These are phyloP conservation scores for Syngnathoides biaculeatus DNA, from an alignment of 2,113 vertebrate genomes.

Conservation along the genomic window DNA sequence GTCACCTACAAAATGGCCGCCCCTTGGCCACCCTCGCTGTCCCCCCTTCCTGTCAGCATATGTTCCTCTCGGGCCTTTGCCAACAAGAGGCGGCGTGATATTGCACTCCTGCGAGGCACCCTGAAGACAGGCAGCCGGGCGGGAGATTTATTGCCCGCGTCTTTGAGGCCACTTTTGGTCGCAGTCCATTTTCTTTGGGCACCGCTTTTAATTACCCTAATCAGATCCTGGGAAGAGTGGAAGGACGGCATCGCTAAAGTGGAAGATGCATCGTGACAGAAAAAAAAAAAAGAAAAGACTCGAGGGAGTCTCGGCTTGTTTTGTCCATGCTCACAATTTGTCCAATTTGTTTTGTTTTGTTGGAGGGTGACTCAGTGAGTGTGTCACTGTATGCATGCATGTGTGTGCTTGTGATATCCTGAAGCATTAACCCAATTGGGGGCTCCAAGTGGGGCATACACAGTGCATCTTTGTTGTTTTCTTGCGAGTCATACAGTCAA, in stretches of 20 bases:
- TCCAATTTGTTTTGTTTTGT: conserved; percentile 44
- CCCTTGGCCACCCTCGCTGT: conserved; percentile 52
- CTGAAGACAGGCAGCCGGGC: conserved; percentile 45
- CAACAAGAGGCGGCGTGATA: conserved; percentile 60
- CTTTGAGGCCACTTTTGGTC: conserved; percentile 51
- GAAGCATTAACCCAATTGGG: conserved; percentile 43
- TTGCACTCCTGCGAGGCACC: conserved; percentile 50
- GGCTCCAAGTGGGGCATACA: conserved; percentile 13
- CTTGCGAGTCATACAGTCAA: neutral
- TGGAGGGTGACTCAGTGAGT: conserved; percentile 5
- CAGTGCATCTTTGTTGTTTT: conserved; percentile 4
- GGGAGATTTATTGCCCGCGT: conserved; percentile 53
- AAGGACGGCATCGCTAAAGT: conserved; percentile 61
- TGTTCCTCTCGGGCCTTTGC: conserved; percentile 55
- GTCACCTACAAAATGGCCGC: conserved; percentile 67
- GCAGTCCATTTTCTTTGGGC: conserved; percentile 47
- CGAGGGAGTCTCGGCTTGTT: conserved; percentile 2
- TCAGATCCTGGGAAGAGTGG: conserved; percentile 55
- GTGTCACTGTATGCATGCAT: conserved; percentile 1
- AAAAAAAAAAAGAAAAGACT: conserved; percentile 4
- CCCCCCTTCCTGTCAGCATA: conserved; percentile 64
- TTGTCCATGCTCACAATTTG: conserved; percentile 24
- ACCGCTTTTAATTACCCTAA: conserved; percentile 66
- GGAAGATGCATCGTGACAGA: conserved; percentile 40
- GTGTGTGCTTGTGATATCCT: conserved; percentile 13